phyloP scores from a whole-genome alignment of 2,888 invertebrate genomes.

The Leptinotarsa haldemani region DNA sequence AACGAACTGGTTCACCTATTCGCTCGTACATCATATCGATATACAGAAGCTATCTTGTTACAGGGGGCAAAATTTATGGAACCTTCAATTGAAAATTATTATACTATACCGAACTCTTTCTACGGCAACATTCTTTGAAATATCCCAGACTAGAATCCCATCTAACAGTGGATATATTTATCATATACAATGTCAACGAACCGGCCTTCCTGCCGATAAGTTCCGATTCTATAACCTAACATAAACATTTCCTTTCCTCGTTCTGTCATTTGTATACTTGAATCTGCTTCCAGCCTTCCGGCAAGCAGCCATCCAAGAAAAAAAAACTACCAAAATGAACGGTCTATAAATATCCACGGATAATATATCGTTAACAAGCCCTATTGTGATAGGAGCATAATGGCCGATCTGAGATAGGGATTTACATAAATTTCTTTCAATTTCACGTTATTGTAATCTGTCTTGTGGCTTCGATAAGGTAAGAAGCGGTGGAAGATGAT shows the following conservation, averaged over 20 bases:
- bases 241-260: not conserved
- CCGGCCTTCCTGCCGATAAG: not conserved
- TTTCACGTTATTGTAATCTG: slow-evolving; percentile 35
- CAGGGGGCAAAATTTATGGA: too few relatives aligned
- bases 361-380: slow-evolving; percentile 39
- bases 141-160: too few relatives aligned
- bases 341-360: slow-evolving; percentile 33
- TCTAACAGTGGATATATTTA: not conserved
- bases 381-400: slow-evolving; percentile 34
- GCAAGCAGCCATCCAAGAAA: not conserved
- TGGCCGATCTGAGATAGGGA: slow-evolving; percentile 30
- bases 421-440: slow-evolving; percentile 39
- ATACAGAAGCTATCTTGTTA: too few relatives aligned
- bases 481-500: not conserved
- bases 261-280: not conserved
- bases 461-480: slow-evolving; percentile 4
- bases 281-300: slow-evolving; percentile 1
- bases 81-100: too few relatives aligned
- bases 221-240: slow-evolving; percentile 6
- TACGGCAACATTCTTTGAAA: too few relatives aligned
- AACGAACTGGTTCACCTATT: too few relatives aligned
- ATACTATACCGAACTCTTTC: too few relatives aligned
- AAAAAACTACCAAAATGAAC: slow-evolving; percentile 15
- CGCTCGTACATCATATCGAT: too few relatives aligned
- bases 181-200: not conserved